A percentile compares a stretch with the other conserved stretches of the same genome.
phyloP scores from a whole-genome alignment of 2,113 vertebrate species.

The Excalfactoria chinensis region DNA sequence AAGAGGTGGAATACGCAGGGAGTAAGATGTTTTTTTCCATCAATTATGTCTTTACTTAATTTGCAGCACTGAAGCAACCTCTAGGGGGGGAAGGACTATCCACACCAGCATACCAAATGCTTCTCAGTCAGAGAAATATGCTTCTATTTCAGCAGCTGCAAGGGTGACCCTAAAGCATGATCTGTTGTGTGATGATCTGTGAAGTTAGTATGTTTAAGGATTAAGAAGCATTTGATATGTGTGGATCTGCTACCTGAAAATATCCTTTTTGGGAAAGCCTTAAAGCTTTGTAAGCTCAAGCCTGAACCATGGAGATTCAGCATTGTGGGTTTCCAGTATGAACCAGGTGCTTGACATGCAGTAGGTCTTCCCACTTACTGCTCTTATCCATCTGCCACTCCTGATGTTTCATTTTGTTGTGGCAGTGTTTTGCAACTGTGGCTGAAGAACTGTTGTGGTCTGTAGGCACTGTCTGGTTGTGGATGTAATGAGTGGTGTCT shows the following conservation, averaged over 20 bases:
- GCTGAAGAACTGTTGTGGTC: rapidly evolving
- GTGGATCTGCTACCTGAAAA: background rate
- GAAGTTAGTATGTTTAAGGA: background rate
- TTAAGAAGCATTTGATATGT: background rate
- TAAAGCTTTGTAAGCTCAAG: background rate
- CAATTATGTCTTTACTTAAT: background rate
- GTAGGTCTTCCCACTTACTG: background rate
- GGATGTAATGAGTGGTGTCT: background rate
- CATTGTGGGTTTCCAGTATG: background rate
- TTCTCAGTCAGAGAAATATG: background rate
- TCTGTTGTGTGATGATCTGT: background rate
- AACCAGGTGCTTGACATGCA: background rate
- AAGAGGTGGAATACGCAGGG: background rate
- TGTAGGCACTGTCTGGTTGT: background rate
- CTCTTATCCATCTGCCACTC: background rate
- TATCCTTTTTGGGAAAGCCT: background rate
- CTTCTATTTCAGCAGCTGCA: background rate
- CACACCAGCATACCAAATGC: background rate
- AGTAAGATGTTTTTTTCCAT: background rate
- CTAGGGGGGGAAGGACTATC: background rate
- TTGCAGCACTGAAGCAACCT: background rate
- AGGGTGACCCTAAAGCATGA: background rate
- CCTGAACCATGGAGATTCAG: background rate
- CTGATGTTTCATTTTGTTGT: background rate
- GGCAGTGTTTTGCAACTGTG: background rate